phyloP scores from a whole-genome alignment of 2,888 invertebrate species.

The Aporophyla lueneburgensis region DNA sequence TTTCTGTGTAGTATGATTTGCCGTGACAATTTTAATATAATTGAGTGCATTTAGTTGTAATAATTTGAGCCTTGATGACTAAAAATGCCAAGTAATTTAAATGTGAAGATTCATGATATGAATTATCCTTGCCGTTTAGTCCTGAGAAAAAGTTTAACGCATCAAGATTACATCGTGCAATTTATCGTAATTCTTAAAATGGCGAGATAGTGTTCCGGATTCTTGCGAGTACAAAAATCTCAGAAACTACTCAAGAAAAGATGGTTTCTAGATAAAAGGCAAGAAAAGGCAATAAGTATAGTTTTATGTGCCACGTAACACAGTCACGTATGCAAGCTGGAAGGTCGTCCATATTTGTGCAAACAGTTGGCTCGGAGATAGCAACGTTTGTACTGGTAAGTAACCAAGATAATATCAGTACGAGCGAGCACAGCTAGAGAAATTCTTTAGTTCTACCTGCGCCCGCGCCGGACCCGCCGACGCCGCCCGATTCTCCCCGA shows the following conservation, averaged over 20 bases:
- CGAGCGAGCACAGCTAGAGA: conserved; percentile 70
- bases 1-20: neutral
- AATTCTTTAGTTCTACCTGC: conserved; percentile 82
- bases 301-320: conserved; percentile 70
- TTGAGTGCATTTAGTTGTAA: neutral
- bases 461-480: conserved; percentile 74
- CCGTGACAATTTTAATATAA: neutral
- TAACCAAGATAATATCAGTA: conserved; percentile 82
- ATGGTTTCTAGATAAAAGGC: conserved; percentile 66
- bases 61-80: neutral
- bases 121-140: conserved; percentile 10
- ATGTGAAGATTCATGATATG: neutral
- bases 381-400: conserved; percentile 83
- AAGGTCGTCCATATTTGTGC: conserved; percentile 85
- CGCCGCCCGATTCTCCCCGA: conserved; percentile 74
- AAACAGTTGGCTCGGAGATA: conserved; percentile 84
- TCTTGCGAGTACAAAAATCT: conserved; percentile 49
- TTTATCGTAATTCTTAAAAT: conserved; percentile 46
- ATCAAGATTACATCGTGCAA: conserved; percentile 32
- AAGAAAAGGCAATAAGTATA: conserved; percentile 68
- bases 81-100: neutral
- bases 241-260: conserved; percentile 50
- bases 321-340: conserved; percentile 81
- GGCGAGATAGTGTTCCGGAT: conserved; percentile 37
- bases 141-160: conserved; percentile 25